A percentile compares a stretch with the other conserved stretches of the same genome.
phyloP scores from a whole-genome alignment of 2,888 invertebrate species.

The Gastracanthus pulcherrimus region DNA sequence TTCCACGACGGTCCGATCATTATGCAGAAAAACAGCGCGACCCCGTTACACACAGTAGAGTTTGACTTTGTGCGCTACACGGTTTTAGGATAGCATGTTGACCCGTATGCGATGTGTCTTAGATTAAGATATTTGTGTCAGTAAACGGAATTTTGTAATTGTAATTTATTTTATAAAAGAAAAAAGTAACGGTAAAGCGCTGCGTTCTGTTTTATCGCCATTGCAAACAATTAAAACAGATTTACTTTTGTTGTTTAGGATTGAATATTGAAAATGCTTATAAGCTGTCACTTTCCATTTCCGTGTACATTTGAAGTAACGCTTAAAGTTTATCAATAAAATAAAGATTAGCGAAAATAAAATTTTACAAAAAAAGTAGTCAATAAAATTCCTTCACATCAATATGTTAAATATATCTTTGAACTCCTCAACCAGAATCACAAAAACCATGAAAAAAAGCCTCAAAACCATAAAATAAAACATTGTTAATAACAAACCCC shows the following conservation, averaged over 20 bases:
- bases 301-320: too few relatives aligned
- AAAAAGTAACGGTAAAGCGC: background rate
- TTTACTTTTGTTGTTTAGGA: background rate
- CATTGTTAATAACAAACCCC: background rate
- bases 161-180: constrained; percentile 4
- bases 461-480: too few relatives aligned
- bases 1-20: background rate
- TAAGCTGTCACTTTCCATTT: background rate
- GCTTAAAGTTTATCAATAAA: too few relatives aligned
- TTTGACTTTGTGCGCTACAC: background rate
- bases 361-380: too few relatives aligned
- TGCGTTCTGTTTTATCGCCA: background rate
- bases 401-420: too few relatives aligned
- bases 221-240: background rate
- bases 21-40: constrained; percentile 17
- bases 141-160: background rate
- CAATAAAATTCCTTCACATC: too few relatives aligned
- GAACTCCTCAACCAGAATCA: too few relatives aligned
- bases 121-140: constrained; percentile 3
- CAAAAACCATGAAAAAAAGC: background rate
- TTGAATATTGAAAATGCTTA: too few relatives aligned
- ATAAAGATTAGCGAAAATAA: too few relatives aligned
- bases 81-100: background rate
- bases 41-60: constrained; percentile 9
- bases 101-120: constrained; percentile 3